Conservation (phyloP, 2,797 vertebrate species). For the Chaunax sp. region DNA sequence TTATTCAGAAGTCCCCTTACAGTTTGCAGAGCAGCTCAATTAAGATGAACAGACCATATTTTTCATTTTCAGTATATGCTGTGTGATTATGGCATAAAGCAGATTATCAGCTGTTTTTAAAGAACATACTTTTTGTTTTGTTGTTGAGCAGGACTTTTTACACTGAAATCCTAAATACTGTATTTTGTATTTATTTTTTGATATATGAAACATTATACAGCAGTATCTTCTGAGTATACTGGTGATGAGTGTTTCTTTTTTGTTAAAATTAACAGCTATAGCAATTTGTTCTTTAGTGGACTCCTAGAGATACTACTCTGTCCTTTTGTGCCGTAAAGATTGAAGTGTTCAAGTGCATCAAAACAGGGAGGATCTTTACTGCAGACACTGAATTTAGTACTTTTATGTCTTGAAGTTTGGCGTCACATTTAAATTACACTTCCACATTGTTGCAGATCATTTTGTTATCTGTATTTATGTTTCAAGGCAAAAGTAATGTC, state of each 20-base stretch:
- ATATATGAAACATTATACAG: too few relatives aligned
- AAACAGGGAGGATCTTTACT: neutral
- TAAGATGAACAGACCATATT: slow-evolving; percentile 7
- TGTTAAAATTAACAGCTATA: neutral
- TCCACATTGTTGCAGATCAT: slow-evolving; percentile 20
- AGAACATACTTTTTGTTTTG: slow-evolving; percentile 3
- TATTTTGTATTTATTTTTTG: too few relatives aligned
- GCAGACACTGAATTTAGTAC: neutral
- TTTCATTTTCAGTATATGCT: slow-evolving; percentile 1
- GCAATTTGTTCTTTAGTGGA: neutral
- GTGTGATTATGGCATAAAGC: slow-evolving; percentile 17
- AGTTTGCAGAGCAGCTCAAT: slow-evolving; percentile 2
- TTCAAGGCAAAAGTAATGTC: slow-evolving; percentile 16
- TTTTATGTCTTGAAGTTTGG: slow-evolving; percentile 2
- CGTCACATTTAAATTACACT: slow-evolving; percentile 12
- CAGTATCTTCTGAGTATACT: too few relatives aligned
- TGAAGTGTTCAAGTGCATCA: too few relatives aligned
- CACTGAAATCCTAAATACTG: too few relatives aligned
- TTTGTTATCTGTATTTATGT: slow-evolving; percentile 47
- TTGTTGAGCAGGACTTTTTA: neutral
- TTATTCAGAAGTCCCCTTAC: neutral
- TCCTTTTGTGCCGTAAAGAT: neutral
- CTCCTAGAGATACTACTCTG: neutral
- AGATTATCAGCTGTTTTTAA: slow-evolving; percentile 4
- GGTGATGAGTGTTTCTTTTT: neutral